Evolutionary conservation across 1,140 invertebrate species (phyloP), one percentile per base, ranked within the genome.

Genomic region (Eumaeus atala): DNA sequence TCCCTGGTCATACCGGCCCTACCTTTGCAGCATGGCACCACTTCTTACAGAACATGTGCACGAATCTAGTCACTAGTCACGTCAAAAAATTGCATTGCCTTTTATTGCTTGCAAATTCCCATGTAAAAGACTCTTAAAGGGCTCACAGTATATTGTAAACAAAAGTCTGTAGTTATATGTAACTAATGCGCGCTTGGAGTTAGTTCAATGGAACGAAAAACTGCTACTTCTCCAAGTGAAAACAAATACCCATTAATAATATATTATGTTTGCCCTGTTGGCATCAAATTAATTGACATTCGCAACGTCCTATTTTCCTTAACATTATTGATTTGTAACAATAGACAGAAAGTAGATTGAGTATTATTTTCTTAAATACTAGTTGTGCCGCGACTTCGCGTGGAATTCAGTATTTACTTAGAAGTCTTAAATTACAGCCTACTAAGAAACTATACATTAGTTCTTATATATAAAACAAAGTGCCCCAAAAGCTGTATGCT

Each of bases 241-340:
- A 44, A 44, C 40, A 44, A 44, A 44, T 44, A 44, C 12, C 40
- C 40, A 44, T 44, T 44, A 44, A 44, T 44, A 16, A 44, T 16
- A 44, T 44, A 44, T 44, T 44, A 44, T 14, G 40, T 44, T 16
- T 44, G 40, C 40, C 14, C 40, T 44, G 17, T 44, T 44, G 40
- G 17, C 40, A 44, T 44, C 40, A 16, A 44, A 44, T 44, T 44
- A 44, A 44, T 44, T 44, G 40, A 9, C 40, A 44, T 16, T 44
- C 12, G 40, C 40, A 44, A 44, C 21, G 21, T 3, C 21, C 12
- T 16, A 14, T 40, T 40, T 44, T 16, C 35, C 35, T 9, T 10
- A 14, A 16, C 40, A 7, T 8, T 17, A 12, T 42, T 42, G 40
- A 16, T 17, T 44, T 44, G 16, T 16, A 28, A 28, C 2, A 28